Conservation (phyloP, 2,113 vertebrate genomes). For the Butastur rufipennis region DNA sequence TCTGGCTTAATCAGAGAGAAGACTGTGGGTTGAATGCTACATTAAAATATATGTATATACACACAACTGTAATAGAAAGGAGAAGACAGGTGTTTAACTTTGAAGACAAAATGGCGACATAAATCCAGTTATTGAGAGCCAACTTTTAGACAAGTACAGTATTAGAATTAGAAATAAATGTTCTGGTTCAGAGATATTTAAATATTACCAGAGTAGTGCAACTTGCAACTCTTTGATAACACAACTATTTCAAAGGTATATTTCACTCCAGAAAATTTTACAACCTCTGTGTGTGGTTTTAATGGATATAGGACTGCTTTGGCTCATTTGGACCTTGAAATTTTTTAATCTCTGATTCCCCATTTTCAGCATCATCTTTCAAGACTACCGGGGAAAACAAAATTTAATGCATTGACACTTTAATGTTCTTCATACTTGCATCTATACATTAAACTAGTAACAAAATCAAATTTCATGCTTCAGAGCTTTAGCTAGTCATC, state of each 20-base stretch:
- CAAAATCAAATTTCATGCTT: conserved; percentile 50
- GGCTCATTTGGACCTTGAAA: background rate
- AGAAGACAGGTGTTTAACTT: background rate
- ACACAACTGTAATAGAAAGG: background rate
- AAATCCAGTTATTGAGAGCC: background rate
- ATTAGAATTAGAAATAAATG: background rate
- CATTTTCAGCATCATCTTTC: background rate
- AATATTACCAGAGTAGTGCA: background rate
- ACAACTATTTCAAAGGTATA: background rate
- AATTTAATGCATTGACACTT: background rate
- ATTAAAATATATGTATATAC: background rate
- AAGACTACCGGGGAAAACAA: background rate
- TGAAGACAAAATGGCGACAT: background rate
- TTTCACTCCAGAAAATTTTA: background rate
- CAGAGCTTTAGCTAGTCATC: conserved; percentile 11
- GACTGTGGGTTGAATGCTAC: background rate
- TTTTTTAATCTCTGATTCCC: background rate
- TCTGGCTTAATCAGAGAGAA: background rate
- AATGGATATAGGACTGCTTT: background rate
- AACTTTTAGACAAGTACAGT: background rate
- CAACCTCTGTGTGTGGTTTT: background rate
- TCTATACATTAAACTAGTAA: conserved; percentile 2
- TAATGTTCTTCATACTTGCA: background rate
- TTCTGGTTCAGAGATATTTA: background rate
- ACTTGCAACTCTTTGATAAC: background rate